Base-by-base conservation (phyloP, 2,888 invertebrate species). In the Tipula lateralis region DNA sequence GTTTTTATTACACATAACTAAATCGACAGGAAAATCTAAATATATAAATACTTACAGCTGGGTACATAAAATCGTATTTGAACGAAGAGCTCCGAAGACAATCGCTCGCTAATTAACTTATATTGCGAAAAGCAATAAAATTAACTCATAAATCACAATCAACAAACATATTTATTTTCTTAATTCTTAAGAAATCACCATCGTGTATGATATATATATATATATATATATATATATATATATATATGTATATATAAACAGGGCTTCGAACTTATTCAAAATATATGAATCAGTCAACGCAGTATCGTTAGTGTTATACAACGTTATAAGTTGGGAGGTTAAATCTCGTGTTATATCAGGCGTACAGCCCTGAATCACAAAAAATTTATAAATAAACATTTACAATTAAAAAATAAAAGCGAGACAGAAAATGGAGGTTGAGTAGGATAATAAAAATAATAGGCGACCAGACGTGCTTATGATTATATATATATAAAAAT, bases 151-250 rank as follows among this genome's bases (percentile, higher is more conserved):
- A 24, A 66, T 66, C 66, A 66, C 66, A 66, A 66, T 66, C 66
- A 66, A 66, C 66, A 66, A 66, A 66, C 66, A 66, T 66, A 66
- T 66, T 66, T 66, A 66, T 66, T 66, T 66, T 66, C 66, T 66
- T 66, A 66, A 66, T 66, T 66, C 66, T 66, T 66, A 66, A 66
- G 66, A 66, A 66, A 66, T 66, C 66, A 66, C 66, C 24, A 66
- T 66, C 66, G 66, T 66, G 24, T 3, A n/a, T n/a, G 39, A 32
- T 32, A 32, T 32, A 32, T 32, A 32, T 32, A 32, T 32, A 32
- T 32, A 32, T 32, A 32, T 32, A 32, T 32, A 32, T 32, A n/a
- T 39, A 44, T 32, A 32, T n/a, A n/a, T n/a, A 44, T 2, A 44
- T 44, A 44, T 39, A 39, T 44, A 44, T 44, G n/a, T 66, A 66